A percentile compares a stretch with the other conserved stretches of the same genome.
phyloP scores from a whole-genome alignment of 53 echinoderm and acorn worm genomes.

The Mesocentrotus franciscanus region DNA sequence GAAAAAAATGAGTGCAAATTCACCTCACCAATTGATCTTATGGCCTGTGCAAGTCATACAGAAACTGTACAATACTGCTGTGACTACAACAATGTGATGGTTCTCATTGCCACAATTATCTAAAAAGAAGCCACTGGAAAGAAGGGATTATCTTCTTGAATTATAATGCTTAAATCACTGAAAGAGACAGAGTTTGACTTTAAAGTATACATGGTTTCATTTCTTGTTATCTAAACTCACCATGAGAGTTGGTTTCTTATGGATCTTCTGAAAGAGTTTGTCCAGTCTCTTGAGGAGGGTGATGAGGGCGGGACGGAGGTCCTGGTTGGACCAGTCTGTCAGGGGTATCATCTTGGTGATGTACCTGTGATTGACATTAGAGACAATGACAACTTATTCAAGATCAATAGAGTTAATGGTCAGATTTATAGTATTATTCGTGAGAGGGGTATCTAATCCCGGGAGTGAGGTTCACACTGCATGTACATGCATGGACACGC shows the following conservation, averaged over 20 bases:
- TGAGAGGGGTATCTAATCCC: no score
- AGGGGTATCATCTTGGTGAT: slow-evolving; percentile 98
- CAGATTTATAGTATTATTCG: background rate
- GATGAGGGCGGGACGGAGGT: slow-evolving; percentile 92
- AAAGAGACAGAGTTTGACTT: no score
- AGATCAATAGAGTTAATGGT: background rate
- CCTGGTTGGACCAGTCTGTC: slow-evolving; percentile 96
- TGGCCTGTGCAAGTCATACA: no score
- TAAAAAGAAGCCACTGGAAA: no score
- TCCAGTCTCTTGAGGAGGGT: slow-evolving; percentile 94
- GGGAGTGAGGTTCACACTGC: background rate
- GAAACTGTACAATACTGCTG: no score
- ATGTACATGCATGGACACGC: background rate
- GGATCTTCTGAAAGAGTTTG: slow-evolving; percentile 98
- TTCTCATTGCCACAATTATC: no score
- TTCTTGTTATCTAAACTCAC: slow-evolving; percentile 59
- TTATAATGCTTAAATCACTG: no score
- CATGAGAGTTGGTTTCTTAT: slow-evolving; percentile 98
- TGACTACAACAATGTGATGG: no score
- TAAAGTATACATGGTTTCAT: no score
- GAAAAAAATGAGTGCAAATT: background rate
- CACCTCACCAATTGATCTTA: no score
- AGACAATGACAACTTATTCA: background rate
- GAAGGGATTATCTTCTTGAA: no score
- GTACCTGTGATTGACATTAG: slow-evolving; percentile 68